A percentile compares a stretch with the other conserved stretches of the same genome.
phyloP scores from a whole-genome alignment of 1,140 invertebrate species.

The Calliopsis andreniformis region DNA sequence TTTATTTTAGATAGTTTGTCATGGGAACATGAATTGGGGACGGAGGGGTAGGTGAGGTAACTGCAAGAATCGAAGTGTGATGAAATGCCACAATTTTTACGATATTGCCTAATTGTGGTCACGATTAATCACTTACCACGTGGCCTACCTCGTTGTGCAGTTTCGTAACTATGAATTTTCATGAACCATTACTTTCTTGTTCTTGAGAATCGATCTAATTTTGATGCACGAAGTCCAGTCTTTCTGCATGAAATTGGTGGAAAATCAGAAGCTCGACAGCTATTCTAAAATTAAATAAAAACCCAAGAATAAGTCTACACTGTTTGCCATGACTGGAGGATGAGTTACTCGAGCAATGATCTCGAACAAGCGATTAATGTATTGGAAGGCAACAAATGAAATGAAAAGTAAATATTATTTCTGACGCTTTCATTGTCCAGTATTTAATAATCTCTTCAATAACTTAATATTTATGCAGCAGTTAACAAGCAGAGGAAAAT shows the following conservation, averaged over 20 bases:
- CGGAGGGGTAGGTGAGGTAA: constrained; percentile 38
- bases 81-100: constrained; percentile 65
- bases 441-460: no score
- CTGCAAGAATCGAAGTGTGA: constrained; percentile 44
- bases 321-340: not conserved
- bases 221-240: constrained; percentile 36
- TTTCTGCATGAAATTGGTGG: not conserved
- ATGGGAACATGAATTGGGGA: not conserved
- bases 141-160: constrained; percentile 25
- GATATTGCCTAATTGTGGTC: constrained; percentile 67
- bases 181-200: constrained; percentile 63
- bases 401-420: no score
- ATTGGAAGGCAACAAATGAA: no score
- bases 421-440: no score
- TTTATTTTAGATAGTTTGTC: no score
- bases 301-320: not conserved
- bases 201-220: constrained; percentile 49
- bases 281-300: not conserved
- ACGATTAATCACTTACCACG: constrained; percentile 64
- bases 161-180: constrained; percentile 63
- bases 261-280: not conserved
- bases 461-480: no score
- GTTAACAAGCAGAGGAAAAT: no score
- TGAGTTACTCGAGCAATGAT: constrained; percentile 10
- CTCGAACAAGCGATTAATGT: not conserved